Conservation (phyloP, 2,113 vertebrate genomes). For the Microcebus griseorufus region DNA sequence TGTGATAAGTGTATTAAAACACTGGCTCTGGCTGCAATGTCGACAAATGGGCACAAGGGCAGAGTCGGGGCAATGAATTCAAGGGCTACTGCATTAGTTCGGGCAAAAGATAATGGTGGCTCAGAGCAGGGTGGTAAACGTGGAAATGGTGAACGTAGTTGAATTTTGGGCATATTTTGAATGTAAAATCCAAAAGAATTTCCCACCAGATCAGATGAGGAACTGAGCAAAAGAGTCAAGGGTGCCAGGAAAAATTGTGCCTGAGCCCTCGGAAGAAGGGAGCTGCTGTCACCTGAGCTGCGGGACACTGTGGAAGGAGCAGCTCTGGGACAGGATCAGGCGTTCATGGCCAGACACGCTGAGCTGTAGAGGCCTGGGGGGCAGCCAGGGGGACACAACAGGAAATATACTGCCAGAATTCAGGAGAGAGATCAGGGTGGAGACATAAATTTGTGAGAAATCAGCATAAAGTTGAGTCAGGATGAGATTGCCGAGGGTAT, state of each 20-base stretch:
- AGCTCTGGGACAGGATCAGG: background rate
- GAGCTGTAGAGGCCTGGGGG: background rate
- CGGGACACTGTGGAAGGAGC: background rate
- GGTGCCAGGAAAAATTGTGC: background rate
- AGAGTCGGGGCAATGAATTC: background rate
- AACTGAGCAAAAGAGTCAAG: background rate
- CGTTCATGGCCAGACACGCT: background rate
- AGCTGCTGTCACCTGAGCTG: background rate
- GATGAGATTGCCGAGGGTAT: background rate
- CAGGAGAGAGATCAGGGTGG: background rate
- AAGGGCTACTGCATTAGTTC: background rate
- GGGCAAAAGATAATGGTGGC: background rate
- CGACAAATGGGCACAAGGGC: background rate
- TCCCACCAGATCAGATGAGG: background rate
- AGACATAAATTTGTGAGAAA: background rate
- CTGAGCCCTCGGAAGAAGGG: background rate
- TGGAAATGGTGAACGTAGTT: background rate
- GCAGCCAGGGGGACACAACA: accelerated
- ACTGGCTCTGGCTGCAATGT: background rate
- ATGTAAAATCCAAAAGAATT: background rate
- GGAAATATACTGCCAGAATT: accelerated
- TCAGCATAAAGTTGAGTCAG: background rate
- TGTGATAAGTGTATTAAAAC: background rate
- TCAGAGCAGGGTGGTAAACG: background rate
- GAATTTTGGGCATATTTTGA: background rate